phyloP scores from a whole-genome alignment of 2,113 vertebrate genomes.

The Propithecus coquereli region DNA sequence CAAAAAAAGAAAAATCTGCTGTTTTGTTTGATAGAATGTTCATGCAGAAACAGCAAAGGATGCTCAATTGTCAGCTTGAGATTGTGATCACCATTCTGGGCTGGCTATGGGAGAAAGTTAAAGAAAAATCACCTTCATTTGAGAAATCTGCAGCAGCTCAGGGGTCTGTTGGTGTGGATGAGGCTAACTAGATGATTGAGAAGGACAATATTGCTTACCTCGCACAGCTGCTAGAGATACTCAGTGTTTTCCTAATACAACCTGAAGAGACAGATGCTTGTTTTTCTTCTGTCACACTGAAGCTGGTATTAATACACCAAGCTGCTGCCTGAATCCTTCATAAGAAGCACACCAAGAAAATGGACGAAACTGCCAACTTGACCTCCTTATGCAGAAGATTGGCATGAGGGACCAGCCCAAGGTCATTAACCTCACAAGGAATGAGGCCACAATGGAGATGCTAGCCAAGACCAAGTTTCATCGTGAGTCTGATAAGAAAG shows the following conservation, averaged over 20 bases:
- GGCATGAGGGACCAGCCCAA: constrained; percentile 92
- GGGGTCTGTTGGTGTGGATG: constrained; percentile 93
- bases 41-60: constrained; percentile 89
- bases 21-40: constrained; percentile 93
- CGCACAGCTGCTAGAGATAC: constrained; percentile 91
- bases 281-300: constrained; percentile 94
- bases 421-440: constrained; percentile 92
- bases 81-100: constrained; percentile 93
- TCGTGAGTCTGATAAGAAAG: constrained; percentile 91
- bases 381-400: constrained; percentile 90
- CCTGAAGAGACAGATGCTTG: constrained; percentile 89
- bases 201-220: constrained; percentile 93
- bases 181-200: constrained; percentile 96
- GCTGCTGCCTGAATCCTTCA: constrained; percentile 87
- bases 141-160: constrained; percentile 87
- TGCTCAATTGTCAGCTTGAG: constrained; percentile 90
- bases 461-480: constrained; percentile 92
- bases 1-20: constrained; percentile 56
- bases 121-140: constrained; percentile 90
- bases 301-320: constrained; percentile 84
- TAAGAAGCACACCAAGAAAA: constrained; percentile 86
- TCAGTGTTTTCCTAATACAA: constrained; percentile 89
- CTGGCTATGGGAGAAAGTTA: constrained; percentile 92
- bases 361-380: constrained; percentile 87
- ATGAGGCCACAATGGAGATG: constrained; percentile 91